Evolutionary conservation across 1,140 invertebrate species (phyloP).

Genomic region (Lamellibrachia luymesi): DNA sequence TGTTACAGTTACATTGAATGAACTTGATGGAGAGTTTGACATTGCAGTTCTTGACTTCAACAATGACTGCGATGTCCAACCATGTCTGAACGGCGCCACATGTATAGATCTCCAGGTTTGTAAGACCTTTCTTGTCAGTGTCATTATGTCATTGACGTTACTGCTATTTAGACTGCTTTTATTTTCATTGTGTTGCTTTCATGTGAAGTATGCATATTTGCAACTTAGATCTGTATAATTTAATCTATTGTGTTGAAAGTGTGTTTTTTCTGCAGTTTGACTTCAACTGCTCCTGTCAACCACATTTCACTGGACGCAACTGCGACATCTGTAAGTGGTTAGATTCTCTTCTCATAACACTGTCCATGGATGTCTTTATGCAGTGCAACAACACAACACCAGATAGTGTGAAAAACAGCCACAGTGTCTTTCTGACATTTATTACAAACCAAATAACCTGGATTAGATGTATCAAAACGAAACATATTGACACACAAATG

Average conservation of each 20-base stretch:
- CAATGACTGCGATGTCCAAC: neutral
- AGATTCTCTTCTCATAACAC: neutral
- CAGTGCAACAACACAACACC: no score
- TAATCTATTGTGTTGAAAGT: neutral
- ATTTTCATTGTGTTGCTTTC: neutral
- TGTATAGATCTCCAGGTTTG: neutral
- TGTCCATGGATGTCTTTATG: neutral
- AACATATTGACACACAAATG: no score
- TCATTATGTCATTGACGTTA: neutral
- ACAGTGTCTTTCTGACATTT: no score
- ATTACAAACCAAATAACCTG: no score
- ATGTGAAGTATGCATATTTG: neutral
- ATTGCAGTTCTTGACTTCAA: neutral
- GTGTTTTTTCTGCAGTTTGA: neutral
- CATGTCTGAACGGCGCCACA: neutral
- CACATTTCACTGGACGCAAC: neutral
- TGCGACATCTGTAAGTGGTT: neutral
- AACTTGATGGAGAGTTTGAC: neutral
- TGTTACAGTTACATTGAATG: neutral
- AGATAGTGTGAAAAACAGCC: no score
- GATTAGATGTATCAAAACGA: no score
- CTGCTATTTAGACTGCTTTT: neutral
- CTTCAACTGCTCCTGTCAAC: neutral
- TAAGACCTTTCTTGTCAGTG: neutral
- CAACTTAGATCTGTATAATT: neutral